These are phyloP conservation scores for Eurystomus glaucurus DNA, from an alignment of 2,797 vertebrate species.

Conservation along the genomic window DNA sequence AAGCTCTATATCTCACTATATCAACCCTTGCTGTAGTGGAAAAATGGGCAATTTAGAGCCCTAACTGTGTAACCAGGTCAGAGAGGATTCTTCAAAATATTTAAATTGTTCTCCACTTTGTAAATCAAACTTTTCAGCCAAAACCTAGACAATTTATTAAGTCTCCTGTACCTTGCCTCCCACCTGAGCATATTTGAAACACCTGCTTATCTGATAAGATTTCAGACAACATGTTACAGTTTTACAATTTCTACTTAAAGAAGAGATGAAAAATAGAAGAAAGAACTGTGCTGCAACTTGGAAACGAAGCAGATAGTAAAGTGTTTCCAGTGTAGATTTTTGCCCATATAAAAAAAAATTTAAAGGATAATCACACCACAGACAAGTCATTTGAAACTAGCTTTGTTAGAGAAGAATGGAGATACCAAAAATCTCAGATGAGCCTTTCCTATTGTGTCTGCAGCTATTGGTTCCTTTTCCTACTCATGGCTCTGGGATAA, in stretches of 20 bases:
- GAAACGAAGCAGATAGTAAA: neutral
- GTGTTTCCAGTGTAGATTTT: neutral
- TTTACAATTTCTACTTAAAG: neutral
- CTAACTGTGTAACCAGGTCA: neutral
- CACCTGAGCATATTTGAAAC: neutral
- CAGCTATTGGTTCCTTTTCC: neutral
- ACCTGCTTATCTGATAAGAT: neutral
- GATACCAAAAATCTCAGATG: neutral
- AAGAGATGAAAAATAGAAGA: neutral
- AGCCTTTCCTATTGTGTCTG: neutral
- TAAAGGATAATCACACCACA: neutral
- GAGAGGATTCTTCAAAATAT: neutral
- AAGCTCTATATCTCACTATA: neutral
- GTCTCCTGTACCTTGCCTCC: neutral
- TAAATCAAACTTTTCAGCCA: neutral
- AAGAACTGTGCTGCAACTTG: neutral
- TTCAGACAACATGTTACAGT: neutral
- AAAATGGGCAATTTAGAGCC: neutral
- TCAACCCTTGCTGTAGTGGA: neutral
- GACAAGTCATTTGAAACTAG: neutral
- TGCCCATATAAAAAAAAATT: neutral
- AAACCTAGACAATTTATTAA: neutral
- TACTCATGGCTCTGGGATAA: neutral
- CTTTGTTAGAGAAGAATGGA: neutral
- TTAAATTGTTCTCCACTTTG: neutral